Evolutionary conservation across 53 echinoderm and acorn worm species (phyloP), one percentile per base, ranked within the genome.

Genomic region (Henricia sp.): DNA sequence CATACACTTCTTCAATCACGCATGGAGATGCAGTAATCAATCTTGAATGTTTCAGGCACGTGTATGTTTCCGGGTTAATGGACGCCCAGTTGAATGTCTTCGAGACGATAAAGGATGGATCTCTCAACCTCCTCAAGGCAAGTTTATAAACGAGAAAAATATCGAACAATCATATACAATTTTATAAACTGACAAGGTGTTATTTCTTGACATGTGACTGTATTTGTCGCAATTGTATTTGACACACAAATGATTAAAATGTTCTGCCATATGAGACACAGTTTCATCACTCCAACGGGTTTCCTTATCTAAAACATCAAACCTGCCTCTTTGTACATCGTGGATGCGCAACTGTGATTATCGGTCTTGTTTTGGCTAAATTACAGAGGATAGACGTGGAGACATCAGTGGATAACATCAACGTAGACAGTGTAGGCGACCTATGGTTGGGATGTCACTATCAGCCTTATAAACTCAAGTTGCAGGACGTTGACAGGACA

Each of bases 41-140:
- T n/a, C n/a, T n/a, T n/a, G n/a, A n/a, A 37, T 27, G 27, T 52
- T 85, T 46, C 62, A 91, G 91, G 68, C 77, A 68, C 32, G 19
- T 91, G 33, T 91, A 91, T 73, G 87, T 76, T 6, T 26, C 84
- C 28, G 65, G 51, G 8, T 13, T 67, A 5, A 26, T 70, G 9
- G 91, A 83, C 34, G 28, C 50, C 2, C 30, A 73, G 20, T 67
- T 91, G 60, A 38, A 59, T 34, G 55, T 91, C 32, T 84, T 83
- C 34, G 69, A 68, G 16, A 67, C 24, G 6, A 53, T 50, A 34
- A 69, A 70, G 5, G 71, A 68, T 41, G 76, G 84, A 2, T 76
- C 40, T 23, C 38, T 91, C 3, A 26, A 50, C 42, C 41, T 74
- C 1, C 23, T 74, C 32, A 83, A 91, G 76, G 91, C 82, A 65